Percentiles rank a stretch among this genome's conserved stretches.
phyloP scores from a whole-genome alignment of 1,140 invertebrate species.

The Drosophila kanapiae region DNA sequence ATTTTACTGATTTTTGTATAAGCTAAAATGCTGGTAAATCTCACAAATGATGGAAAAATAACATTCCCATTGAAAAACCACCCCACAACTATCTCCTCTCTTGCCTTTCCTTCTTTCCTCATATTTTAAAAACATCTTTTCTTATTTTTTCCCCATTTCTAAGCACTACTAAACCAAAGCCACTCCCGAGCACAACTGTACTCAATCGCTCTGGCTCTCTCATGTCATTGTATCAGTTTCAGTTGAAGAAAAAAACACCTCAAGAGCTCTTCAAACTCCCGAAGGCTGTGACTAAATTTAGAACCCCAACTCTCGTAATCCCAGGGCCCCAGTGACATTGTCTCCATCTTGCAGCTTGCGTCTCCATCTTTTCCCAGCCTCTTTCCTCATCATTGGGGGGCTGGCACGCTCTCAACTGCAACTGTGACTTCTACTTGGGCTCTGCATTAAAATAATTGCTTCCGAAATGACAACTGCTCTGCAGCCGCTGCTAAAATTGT shows the following conservation, averaged over 20 bases:
- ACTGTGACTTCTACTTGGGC: slow-evolving; percentile 37
- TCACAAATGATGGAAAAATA: background rate
- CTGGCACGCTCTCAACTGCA: slow-evolving; percentile 48
- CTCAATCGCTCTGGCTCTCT: background rate
- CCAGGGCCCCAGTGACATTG: slow-evolving; percentile 51
- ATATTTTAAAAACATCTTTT: background rate
- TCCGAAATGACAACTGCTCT: slow-evolving; percentile 80
- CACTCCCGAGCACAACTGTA: slow-evolving; percentile 23
- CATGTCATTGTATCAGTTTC: slow-evolving; percentile 47
- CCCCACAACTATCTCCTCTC: background rate
- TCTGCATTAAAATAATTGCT: slow-evolving; percentile 84
- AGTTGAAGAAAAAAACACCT: slow-evolving; percentile 35
- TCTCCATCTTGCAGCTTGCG: slow-evolving; percentile 31
- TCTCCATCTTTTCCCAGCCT: slow-evolving; percentile 19
- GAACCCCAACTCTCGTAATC: slow-evolving; percentile 56
- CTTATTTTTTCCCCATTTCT: background rate
- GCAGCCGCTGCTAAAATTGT: slow-evolving; percentile 55
- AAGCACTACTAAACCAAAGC: slow-evolving; percentile 36
- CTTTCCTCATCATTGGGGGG: slow-evolving; percentile 42
- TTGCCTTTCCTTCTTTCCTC: background rate
- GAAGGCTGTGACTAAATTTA: slow-evolving; percentile 46
- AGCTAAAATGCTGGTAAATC: background rate
- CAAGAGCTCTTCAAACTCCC: slow-evolving; percentile 22
- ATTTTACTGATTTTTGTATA: too few species aligned
- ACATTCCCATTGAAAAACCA: too few species aligned